Percentiles rank a stretch among this genome's conserved stretches.
Evolutionary conservation across 2,797 vertebrate species (phyloP).

Genomic region (Falco concolor): DNA sequence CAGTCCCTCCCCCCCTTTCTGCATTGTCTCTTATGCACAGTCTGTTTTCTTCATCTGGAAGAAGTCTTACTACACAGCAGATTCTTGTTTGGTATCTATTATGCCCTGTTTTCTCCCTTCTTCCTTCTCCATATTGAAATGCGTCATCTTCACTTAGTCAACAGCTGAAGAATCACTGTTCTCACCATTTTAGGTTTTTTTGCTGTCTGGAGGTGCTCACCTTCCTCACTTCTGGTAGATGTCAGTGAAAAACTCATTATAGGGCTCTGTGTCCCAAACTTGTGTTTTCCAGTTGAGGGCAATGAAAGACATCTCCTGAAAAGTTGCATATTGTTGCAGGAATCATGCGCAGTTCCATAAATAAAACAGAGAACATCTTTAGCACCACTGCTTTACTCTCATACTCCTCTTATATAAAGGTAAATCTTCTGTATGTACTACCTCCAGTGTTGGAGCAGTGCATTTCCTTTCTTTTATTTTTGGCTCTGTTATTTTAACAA

Average conservation of each 20-base stretch:
- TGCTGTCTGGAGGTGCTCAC: neutral
- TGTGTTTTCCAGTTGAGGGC: neutral
- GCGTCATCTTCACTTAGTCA: neutral
- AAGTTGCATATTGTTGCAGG: neutral
- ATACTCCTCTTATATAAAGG: neutral
- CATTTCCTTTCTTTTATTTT: neutral
- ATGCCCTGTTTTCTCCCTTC: neutral
- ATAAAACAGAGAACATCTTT: neutral
- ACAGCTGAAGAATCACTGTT: neutral
- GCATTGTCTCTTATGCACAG: neutral
- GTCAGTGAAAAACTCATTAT: neutral
- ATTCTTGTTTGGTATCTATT: neutral
- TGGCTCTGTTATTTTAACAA: conserved; percentile 74
- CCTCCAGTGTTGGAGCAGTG: conserved; percentile 58
- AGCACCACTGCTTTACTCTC: neutral
- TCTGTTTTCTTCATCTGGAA: neutral
- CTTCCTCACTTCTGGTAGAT: neutral
- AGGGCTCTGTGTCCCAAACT: neutral
- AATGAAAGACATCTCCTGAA: neutral
- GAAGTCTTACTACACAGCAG: neutral
- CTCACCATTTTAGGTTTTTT: neutral
- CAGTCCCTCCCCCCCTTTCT: neutral
- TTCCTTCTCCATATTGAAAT: neutral
- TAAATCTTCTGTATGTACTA: conserved; percentile 51
- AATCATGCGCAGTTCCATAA: neutral